A percentile compares a stretch with the other conserved stretches of the same genome.
phyloP scores from a whole-genome alignment of 2,797 vertebrate species.

The Neomorphus geoffroyi region DNA sequence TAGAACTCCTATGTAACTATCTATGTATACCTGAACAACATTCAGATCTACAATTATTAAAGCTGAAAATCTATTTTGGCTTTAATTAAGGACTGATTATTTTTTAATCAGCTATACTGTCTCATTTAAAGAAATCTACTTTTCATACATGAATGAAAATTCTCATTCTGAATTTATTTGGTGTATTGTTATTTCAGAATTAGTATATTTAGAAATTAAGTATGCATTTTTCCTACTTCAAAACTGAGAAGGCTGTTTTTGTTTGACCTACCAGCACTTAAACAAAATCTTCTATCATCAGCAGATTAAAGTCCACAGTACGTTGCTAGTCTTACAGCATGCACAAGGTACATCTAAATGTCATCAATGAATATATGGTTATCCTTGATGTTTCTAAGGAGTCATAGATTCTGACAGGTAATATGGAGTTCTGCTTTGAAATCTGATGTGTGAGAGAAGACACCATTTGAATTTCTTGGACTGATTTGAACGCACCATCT shows the following conservation, averaged over 20 bases:
- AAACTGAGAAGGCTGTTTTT: background rate
- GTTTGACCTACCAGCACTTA: background rate
- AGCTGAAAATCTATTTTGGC: background rate
- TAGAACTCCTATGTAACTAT: background rate
- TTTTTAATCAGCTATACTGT: background rate
- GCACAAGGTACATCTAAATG: background rate
- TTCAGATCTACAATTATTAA: background rate
- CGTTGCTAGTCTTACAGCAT: background rate
- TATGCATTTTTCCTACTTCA: background rate
- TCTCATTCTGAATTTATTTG: background rate
- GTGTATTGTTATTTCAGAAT: background rate
- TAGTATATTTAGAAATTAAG: background rate
- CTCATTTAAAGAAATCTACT: background rate
- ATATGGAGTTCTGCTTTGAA: background rate
- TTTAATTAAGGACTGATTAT: background rate
- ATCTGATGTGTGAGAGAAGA: background rate
- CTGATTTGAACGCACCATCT: background rate
- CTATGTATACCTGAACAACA: background rate
- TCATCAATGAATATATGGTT: background rate
- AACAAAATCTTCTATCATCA: background rate
- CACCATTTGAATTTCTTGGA: background rate
- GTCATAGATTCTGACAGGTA: background rate
- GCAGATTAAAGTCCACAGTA: rapidly evolving
- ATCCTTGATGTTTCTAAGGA: background rate
- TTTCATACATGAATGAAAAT: background rate